phyloP scores from a whole-genome alignment of 2,888 invertebrate species.

The Dromius quadrimaculatus region DNA sequence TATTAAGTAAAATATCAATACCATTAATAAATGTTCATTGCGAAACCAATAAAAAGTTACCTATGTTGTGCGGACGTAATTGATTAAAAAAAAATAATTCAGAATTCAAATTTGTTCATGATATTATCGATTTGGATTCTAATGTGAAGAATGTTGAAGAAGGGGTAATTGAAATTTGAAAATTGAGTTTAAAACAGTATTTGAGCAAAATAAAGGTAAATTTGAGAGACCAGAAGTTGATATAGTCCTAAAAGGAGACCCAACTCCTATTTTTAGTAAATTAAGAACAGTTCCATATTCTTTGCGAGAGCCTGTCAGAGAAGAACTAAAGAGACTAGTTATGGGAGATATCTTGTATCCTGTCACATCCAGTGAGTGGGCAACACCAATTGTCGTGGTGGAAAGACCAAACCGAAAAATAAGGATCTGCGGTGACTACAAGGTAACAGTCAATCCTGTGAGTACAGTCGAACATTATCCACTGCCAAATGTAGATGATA shows the following conservation, averaged over 20 bases:
- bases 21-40: background rate
- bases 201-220: background rate
- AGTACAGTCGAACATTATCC: conserved; percentile 12
- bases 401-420: background rate
- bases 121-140: background rate
- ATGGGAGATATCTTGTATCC: conserved; percentile 1
- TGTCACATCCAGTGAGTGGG: conserved; percentile 2
- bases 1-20: background rate
- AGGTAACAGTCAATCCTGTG: background rate
- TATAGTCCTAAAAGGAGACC: background rate
- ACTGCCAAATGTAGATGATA: conserved; percentile 3
- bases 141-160: background rate
- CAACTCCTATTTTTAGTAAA: background rate
- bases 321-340: background rate
- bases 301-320: background rate
- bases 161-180: background rate
- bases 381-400: conserved; percentile 5
- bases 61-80: background rate
- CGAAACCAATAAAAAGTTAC: background rate
- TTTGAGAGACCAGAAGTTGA: background rate
- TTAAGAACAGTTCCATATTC: conserved; percentile 1
- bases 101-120: too few relatives aligned
- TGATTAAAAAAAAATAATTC: background rate
- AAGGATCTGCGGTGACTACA: conserved; percentile 1
- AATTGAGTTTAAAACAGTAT: background rate